Percentiles rank a stretch among this genome's conserved stretches.
These are phyloP conservation scores for Drosophila imparisetae DNA, from an alignment of 2,888 invertebrate species.

Conservation along the genomic window DNA sequence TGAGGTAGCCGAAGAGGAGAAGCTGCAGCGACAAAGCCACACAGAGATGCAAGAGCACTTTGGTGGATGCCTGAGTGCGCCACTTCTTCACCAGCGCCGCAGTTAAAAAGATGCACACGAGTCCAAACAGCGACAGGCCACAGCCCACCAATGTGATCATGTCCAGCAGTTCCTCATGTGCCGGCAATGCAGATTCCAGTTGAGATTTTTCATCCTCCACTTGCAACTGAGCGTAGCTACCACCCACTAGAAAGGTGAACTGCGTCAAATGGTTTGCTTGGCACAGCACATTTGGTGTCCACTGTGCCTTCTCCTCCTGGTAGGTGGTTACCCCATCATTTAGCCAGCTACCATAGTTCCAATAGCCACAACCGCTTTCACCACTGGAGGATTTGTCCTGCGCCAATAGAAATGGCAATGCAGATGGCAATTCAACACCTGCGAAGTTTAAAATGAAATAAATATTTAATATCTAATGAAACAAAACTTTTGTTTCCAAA, in stretches of 20 bases:
- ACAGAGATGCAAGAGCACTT: constrained; percentile 88
- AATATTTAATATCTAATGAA: not conserved
- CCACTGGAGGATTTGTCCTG: not conserved
- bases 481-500: not conserved
- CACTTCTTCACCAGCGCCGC: constrained; percentile 87
- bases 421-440: constrained; percentile 85
- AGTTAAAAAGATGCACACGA: constrained; percentile 87
- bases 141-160: constrained; percentile 87
- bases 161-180: constrained; percentile 85
- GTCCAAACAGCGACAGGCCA: constrained; percentile 86
- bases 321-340: constrained; percentile 85
- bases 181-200: constrained; percentile 48
- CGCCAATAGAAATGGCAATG: constrained; percentile 85
- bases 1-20: constrained; percentile 82
- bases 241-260: constrained; percentile 86
- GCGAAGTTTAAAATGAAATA: not conserved
- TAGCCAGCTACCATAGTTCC: constrained; percentile 88
- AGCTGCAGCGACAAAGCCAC: constrained; percentile 87
- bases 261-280: constrained; percentile 87
- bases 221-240: constrained; percentile 67
- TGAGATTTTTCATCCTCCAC: constrained; percentile 20
- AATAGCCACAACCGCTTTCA: constrained; percentile 86
- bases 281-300: constrained; percentile 83
- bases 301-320: constrained; percentile 17
- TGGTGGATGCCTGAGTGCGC: constrained; percentile 88